These are phyloP conservation scores for Lophius americanus DNA, from an alignment of 2,797 vertebrate species.

Conservation along the genomic window DNA sequence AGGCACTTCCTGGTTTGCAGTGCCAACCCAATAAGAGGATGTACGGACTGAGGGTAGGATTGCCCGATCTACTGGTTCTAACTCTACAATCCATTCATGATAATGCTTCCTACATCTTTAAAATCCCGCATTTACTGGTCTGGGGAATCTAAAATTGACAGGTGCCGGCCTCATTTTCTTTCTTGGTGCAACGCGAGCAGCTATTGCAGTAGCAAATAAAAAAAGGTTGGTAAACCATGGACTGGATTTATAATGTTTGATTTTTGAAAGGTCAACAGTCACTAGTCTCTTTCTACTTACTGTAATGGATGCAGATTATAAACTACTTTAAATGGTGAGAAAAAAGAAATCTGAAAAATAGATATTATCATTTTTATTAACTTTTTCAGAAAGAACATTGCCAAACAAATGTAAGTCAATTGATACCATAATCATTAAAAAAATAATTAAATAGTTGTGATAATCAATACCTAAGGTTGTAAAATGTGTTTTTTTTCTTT, in stretches of 20 bases:
- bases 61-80: neutral
- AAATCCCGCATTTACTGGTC: slow-evolving; percentile 16
- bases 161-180: slow-evolving; percentile 28
- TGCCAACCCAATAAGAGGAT: slow-evolving; percentile 14
- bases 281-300: slow-evolving; percentile 8
- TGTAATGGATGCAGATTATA: slow-evolving; percentile 9
- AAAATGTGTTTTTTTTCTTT: too few species aligned
- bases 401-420: too few species aligned
- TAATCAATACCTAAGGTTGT: too few species aligned
- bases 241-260: slow-evolving; percentile 33
- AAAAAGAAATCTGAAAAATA: neutral
- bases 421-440: too few species aligned
- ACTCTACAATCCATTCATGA: neutral
- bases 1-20: slow-evolving; percentile 45
- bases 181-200: slow-evolving; percentile 24
- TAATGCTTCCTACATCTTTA: slow-evolving; percentile 38
- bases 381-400: too few species aligned
- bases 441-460: too few species aligned
- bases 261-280: slow-evolving; percentile 33
- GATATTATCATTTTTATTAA: too few species aligned
- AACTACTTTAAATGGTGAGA: slow-evolving; percentile 8
- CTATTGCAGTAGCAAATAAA: slow-evolving; percentile 28
- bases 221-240: slow-evolving; percentile 28
- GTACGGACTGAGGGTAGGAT: slow-evolving; percentile 2
- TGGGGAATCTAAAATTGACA: slow-evolving; percentile 43